Conservation (phyloP, 2,888 invertebrate species). For the Drosophila flavopinicola region DNA sequence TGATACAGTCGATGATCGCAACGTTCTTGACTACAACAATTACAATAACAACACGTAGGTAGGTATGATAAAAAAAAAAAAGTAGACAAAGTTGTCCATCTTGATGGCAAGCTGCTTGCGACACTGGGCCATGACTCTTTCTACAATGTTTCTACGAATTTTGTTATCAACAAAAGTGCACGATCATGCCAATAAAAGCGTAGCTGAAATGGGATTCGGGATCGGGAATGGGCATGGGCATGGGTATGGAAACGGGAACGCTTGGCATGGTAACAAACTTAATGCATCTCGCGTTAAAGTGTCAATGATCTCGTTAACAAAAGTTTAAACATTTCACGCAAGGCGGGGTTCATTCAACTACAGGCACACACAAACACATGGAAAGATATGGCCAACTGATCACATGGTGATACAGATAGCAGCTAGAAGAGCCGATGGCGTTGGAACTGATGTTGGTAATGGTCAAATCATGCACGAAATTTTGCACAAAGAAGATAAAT, state of each 20-base stretch:
- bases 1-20: constrained; percentile 23
- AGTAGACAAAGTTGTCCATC: constrained; percentile 44
- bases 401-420: constrained; percentile 60
- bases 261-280: constrained; percentile 77
- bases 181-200: constrained; percentile 78
- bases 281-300: constrained; percentile 81
- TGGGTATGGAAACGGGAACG: constrained; percentile 21
- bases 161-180: constrained; percentile 77
- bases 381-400: constrained; percentile 53
- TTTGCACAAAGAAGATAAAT: constrained; percentile 80
- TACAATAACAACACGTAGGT: constrained; percentile 14
- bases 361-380: constrained; percentile 8
- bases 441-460: constrained; percentile 51
- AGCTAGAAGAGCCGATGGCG: constrained; percentile 12
- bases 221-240: background rate
- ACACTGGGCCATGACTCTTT: constrained; percentile 45
- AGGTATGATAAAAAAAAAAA: constrained; percentile 41
- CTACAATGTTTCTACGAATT: constrained; percentile 65
- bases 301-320: constrained; percentile 79
- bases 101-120: constrained; percentile 41
- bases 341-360: constrained; percentile 70
- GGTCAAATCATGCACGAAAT: constrained; percentile 77
- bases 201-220: constrained; percentile 30
- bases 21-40: constrained; percentile 18
- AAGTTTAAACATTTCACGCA: constrained; percentile 77